phyloP scores from a whole-genome alignment of 2,113 vertebrate genomes.

The Festucalex cinctus region DNA sequence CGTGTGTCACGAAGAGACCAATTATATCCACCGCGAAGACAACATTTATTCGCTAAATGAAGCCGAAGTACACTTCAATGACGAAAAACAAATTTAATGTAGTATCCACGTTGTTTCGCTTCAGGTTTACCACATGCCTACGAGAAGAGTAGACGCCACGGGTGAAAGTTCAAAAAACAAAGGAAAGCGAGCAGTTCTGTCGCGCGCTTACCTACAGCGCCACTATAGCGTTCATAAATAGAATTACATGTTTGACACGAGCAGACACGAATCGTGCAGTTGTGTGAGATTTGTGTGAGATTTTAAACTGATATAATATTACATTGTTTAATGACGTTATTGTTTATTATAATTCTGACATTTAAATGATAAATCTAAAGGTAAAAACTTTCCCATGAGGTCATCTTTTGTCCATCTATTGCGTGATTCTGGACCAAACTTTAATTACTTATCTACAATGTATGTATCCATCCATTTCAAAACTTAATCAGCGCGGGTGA shows the following conservation, averaged over 20 bases:
- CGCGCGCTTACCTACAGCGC: slow-evolving; percentile 28
- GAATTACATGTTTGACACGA: background rate
- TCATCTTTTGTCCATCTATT: too few species aligned
- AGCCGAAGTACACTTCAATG: background rate
- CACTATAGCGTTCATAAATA: slow-evolving; percentile 18
- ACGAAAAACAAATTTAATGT: background rate
- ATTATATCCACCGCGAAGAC: background rate
- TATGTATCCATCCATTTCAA: too few species aligned
- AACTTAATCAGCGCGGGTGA: too few species aligned
- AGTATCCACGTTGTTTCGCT: slow-evolving; percentile 53
- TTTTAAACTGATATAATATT: too few species aligned
- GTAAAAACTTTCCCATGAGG: too few species aligned
- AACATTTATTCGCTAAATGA: background rate
- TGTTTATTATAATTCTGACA: too few species aligned
- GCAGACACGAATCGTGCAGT: too few species aligned
- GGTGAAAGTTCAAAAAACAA: slow-evolving; percentile 40
- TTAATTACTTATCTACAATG: too few species aligned
- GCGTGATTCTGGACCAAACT: too few species aligned
- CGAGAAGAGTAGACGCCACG: slow-evolving; percentile 22
- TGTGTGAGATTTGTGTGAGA: too few species aligned
- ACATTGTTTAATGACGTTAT: too few species aligned
- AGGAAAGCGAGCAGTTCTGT: slow-evolving; percentile 5
- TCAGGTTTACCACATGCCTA: background rate
- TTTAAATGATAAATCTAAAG: too few species aligned
- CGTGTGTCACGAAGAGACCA: slow-evolving; percentile 1